Evolutionary conservation across 2,797 vertebrate genomes (phyloP).

Genomic region (Eidolon dupreanum): DNA sequence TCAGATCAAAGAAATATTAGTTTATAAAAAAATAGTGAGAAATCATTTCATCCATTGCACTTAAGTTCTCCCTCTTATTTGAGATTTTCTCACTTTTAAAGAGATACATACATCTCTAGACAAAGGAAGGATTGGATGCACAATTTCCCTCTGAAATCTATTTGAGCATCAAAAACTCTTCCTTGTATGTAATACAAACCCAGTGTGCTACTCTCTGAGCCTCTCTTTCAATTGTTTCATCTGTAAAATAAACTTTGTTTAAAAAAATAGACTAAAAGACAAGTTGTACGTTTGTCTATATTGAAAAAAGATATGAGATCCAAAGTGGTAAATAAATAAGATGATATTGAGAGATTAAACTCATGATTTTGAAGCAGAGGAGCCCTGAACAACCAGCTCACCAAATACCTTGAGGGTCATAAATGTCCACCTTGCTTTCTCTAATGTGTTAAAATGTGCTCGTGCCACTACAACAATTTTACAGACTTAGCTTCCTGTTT

Average conservation of each 20-base stretch:
- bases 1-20: slow-evolving; percentile 58
- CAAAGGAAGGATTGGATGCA: slow-evolving; percentile 9
- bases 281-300: not conserved
- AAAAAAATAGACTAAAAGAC: not conserved
- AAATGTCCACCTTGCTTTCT: not conserved
- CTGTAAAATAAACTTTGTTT: slow-evolving; percentile 12
- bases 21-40: not conserved
- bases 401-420: not conserved
- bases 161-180: slow-evolving; percentile 4
- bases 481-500: not conserved
- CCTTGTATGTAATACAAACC: not conserved
- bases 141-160: slow-evolving; percentile 34
- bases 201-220: not conserved
- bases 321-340: not conserved
- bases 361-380: not conserved
- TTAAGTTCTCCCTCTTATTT: slow-evolving; percentile 1
- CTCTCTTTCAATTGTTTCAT: not conserved
- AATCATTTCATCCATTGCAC: slow-evolving; percentile 14
- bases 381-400: not conserved
- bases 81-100: slow-evolving; percentile 17
- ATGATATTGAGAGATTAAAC: not conserved
- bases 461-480: not conserved
- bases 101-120: slow-evolving; percentile 1
- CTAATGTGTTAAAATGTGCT: slow-evolving; percentile 45
- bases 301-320: slow-evolving; percentile 8